Percentiles rank a stretch among this genome's conserved stretches.
Conservation (phyloP, 2,797 vertebrate genomes). For the Cuculus canorus region DNA sequence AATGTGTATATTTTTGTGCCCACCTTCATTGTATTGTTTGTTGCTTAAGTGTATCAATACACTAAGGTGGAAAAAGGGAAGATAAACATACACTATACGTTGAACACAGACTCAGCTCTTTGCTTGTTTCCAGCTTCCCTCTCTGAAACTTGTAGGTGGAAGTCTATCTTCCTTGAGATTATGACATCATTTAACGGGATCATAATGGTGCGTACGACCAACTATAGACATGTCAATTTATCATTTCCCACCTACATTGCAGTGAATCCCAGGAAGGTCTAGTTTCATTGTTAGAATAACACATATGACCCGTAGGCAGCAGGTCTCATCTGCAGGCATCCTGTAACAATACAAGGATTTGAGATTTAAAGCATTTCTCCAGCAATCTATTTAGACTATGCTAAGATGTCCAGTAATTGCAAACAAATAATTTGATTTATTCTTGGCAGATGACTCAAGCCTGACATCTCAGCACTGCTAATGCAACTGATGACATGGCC, state of each 20-base stretch:
- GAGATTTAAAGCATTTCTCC: neutral
- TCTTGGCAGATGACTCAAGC: neutral
- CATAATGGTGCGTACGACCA: neutral
- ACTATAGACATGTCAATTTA: neutral
- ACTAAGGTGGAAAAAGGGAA: neutral
- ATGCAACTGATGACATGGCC: neutral
- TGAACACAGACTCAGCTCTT: neutral
- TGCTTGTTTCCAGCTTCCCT: neutral
- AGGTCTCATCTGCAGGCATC: neutral
- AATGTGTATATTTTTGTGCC: neutral
- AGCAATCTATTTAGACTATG: neutral
- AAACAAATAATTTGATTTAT: neutral
- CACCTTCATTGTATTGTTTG: neutral
- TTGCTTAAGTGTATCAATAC: neutral
- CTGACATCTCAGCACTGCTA: neutral
- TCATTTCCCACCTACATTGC: neutral
- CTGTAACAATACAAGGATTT: neutral
- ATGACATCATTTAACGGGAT: neutral
- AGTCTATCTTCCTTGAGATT: neutral
- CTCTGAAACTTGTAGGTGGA: neutral
- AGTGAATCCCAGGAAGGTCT: neutral
- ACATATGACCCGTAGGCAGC: neutral
- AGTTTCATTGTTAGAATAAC: neutral
- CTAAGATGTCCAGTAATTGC: neutral
- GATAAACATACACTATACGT: neutral